These are phyloP conservation scores for Turritopsis dohrnii DNA, from an alignment of 30 jellyfish, hydroid and myxozoan species.

Conservation along the genomic window DNA sequence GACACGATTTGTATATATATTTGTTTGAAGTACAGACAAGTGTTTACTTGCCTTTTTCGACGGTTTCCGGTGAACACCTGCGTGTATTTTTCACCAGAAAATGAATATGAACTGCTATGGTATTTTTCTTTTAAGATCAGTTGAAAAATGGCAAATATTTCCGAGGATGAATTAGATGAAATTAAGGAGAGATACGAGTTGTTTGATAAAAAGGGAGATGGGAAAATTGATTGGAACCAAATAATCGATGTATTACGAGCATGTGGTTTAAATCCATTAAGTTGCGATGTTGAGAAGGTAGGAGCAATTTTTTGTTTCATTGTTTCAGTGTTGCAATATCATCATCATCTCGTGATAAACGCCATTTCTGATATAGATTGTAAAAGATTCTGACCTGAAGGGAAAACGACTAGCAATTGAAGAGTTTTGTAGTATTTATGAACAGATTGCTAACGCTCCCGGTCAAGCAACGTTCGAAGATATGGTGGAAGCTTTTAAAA, in stretches of 20 bases:
- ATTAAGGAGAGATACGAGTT: conserved; percentile 78
- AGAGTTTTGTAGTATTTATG: conserved; percentile 70
- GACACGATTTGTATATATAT: neutral
- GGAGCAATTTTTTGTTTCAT: no score
- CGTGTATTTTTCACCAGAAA: no score
- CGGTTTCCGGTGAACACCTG: neutral
- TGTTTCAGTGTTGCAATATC: no score
- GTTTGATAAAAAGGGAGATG: conserved; percentile 90
- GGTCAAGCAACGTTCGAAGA: conserved; percentile 81
- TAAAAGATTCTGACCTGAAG: conserved; percentile 53
- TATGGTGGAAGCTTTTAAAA: conserved; percentile 86
- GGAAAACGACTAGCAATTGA: conserved; percentile 87
- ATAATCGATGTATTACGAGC: conserved; percentile 71
- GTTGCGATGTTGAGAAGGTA: conserved; percentile 72
- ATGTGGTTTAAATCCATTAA: conserved; percentile 81
- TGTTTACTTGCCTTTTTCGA: neutral
- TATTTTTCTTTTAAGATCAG: neutral
- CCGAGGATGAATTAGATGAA: conserved; percentile 79
- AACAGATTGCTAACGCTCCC: conserved; percentile 60
- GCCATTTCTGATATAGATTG: conserved; percentile 23
- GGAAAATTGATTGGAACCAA: conserved; percentile 54
- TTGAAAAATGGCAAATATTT: conserved; percentile 62
- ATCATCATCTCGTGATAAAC: no score
- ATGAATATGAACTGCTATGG: no score
- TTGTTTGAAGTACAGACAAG: neutral